phyloP scores from a whole-genome alignment of 2,888 invertebrate species.

The Caenorhabditis angaria region DNA sequence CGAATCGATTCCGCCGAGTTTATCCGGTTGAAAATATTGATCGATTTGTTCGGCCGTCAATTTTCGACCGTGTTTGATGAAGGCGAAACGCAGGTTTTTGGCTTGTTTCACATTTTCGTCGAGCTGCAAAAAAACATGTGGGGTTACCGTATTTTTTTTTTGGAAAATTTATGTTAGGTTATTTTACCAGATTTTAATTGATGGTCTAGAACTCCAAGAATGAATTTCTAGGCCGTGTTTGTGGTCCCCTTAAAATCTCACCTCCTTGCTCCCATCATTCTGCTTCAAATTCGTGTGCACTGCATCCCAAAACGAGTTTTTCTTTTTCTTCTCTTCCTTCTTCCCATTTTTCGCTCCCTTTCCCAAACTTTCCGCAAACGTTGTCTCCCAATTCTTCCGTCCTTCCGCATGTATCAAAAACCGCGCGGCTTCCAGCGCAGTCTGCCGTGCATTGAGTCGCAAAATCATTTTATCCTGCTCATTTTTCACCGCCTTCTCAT shows the following conservation, averaged over 20 bases:
- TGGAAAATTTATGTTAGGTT: no score
- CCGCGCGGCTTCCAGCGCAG: conserved; percentile 15
- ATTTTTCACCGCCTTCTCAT: conserved; percentile 18
- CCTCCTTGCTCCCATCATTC: conserved; percentile 21
- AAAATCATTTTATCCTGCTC: conserved; percentile 17
- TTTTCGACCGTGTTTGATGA: background rate
- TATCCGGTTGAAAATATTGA: conserved; percentile 1
- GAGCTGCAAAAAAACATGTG: conserved; percentile 11
- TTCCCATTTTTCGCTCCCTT: background rate
- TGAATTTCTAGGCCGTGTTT: no score
- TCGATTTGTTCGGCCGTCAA: background rate
- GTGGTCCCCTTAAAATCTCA: conserved; percentile 5
- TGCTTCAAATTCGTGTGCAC: conserved; percentile 6
- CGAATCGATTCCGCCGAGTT: conserved; percentile 28
- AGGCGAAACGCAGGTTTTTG: background rate
- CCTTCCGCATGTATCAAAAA: conserved; percentile 30
- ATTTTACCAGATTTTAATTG: no score
- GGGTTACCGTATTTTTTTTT: background rate
- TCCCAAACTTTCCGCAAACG: conserved; percentile 11
- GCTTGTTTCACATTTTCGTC: conserved; percentile 10
- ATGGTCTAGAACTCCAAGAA: no score
- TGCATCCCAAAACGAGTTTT: conserved; percentile 14
- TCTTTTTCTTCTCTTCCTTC: conserved; percentile 13
- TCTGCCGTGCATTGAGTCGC: background rate
- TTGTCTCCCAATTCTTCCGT: conserved; percentile 27